phyloP scores from a whole-genome alignment of 2,797 vertebrate species.

The Mus minutoides region DNA sequence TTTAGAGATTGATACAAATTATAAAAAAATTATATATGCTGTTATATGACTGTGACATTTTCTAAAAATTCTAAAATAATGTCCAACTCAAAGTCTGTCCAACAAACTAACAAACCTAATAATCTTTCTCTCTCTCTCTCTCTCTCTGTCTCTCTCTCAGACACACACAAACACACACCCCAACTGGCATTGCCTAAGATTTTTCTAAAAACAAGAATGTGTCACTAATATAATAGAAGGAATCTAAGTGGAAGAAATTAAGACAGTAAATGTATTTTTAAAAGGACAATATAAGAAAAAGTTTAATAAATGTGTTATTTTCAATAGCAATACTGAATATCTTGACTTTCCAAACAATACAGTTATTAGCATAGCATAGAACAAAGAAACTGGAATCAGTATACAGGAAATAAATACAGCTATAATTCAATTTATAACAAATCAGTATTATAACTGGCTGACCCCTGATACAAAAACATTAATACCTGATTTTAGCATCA shows the following conservation, averaged over 20 bases:
- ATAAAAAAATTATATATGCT: slow-evolving; percentile 6
- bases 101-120: slow-evolving; percentile 54
- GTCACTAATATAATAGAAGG: slow-evolving; percentile 2
- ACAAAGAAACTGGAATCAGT: neutral
- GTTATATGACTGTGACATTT: slow-evolving; percentile 32
- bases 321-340: slow-evolving; percentile 18
- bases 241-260: neutral
- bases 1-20: neutral
- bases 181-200: neutral
- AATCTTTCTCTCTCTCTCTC: neutral
- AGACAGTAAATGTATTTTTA: neutral
- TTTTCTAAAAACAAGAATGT: neutral
- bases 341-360: neutral
- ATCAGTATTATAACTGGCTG: neutral
- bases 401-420: neutral
- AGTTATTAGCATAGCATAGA: neutral
- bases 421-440: slow-evolving; percentile 18
- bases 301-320: neutral
- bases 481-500: slow-evolving; percentile 22
- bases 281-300: neutral
- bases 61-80: slow-evolving; percentile 32
- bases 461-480: neutral
- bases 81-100: neutral
- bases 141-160: neutral
- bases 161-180: neutral